Conservation (phyloP, 2,797 vertebrate species). For the Gobionotothen gibberifrons region DNA sequence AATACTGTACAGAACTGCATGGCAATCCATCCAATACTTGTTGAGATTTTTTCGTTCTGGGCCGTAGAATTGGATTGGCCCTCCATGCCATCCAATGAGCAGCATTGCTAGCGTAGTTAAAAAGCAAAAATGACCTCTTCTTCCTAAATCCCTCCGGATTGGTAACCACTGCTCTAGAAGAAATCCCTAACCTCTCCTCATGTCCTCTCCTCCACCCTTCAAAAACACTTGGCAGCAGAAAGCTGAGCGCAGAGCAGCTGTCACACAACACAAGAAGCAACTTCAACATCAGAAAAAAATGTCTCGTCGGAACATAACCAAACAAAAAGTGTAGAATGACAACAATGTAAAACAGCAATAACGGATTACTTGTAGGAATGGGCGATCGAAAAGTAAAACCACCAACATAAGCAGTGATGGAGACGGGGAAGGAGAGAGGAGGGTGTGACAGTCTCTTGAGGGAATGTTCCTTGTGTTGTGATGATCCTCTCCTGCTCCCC, state of each 20-base stretch:
- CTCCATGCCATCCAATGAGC: neutral
- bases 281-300: slow-evolving; percentile 83
- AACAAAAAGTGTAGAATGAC: slow-evolving; percentile 39
- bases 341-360: slow-evolving; percentile 66
- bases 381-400: slow-evolving; percentile 51
- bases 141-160: neutral
- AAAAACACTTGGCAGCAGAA: slow-evolving; percentile 68
- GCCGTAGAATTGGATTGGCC: neutral
- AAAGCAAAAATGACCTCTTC: neutral
- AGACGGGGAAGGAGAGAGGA: slow-evolving; percentile 32
- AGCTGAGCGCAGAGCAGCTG: slow-evolving; percentile 76
- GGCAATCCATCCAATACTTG: neutral
- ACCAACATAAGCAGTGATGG: slow-evolving; percentile 41
- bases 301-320: slow-evolving; percentile 82
- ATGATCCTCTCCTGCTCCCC: slow-evolving; percentile 45
- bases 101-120: neutral
- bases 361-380: slow-evolving; percentile 63
- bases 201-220: slow-evolving; percentile 28
- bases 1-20: neutral
- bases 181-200: slow-evolving; percentile 14
- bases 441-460: slow-evolving; percentile 55
- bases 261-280: slow-evolving; percentile 75
- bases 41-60: neutral
- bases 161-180: slow-evolving; percentile 24
- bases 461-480: slow-evolving; percentile 71